Evolutionary conservation across 1,140 invertebrate species (phyloP).

Genomic region (Wiebesia pumilae): DNA sequence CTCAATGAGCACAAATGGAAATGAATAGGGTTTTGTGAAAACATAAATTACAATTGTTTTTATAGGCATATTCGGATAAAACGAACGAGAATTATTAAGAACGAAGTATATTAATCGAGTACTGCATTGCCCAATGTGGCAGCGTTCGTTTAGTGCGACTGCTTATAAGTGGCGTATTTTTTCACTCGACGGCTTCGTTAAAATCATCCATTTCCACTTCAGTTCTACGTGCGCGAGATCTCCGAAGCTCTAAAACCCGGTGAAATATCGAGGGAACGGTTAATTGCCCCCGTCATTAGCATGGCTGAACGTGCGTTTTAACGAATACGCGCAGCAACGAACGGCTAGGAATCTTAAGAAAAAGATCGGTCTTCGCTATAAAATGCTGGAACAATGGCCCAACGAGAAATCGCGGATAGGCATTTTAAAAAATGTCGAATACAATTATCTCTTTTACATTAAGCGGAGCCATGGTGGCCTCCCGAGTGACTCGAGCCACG

Average conservation of each 20-base stretch:
- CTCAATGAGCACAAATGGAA: slow-evolving; percentile 1
- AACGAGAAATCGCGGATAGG: not conserved
- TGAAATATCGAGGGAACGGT: not conserved
- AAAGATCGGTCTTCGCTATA: not conserved
- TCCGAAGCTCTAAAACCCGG: not conserved
- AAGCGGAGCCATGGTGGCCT: not conserved
- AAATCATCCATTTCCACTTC: not conserved
- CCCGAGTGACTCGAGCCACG: not conserved
- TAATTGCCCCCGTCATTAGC: slow-evolving; percentile 3
- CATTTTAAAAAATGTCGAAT: slow-evolving; percentile 6
- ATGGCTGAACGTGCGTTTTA: not conserved
- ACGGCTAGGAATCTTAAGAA: not conserved
- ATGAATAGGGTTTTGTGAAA: slow-evolving; percentile 15
- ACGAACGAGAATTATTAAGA: not conserved
- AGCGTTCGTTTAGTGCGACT: not conserved
- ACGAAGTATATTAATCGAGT: not conserved
- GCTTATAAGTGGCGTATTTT: not conserved
- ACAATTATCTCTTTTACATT: not conserved
- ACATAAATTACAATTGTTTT: slow-evolving; percentile 13
- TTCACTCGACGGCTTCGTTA: not conserved
- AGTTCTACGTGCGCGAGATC: not conserved
- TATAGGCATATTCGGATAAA: not conserved
- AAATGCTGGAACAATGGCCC: not conserved
- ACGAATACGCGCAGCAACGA: not conserved
- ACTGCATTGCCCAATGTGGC: not conserved